A percentile compares a stretch with the other conserved stretches of the same genome.
phyloP scores from a whole-genome alignment of 2,113 vertebrate species.

The Platanista minor region DNA sequence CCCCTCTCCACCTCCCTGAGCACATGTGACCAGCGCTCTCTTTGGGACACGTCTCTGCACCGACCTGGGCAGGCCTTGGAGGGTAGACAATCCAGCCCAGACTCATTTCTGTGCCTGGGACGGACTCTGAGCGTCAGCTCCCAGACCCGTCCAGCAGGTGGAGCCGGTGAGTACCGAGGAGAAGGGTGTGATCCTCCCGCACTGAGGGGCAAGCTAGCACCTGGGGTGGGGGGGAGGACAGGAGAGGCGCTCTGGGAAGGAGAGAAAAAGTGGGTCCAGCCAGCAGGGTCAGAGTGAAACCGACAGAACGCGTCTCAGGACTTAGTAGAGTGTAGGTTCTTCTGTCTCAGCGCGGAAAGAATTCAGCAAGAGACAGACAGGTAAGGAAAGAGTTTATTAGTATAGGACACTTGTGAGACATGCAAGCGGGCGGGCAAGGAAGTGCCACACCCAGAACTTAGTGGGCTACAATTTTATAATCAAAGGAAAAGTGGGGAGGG shows the following conservation, averaged over 20 bases:
- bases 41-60: not conserved
- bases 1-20: fast-evolving
- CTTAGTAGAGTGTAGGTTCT: too few species aligned
- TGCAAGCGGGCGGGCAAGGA: too few species aligned
- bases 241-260: not conserved
- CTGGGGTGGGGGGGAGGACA: not conserved
- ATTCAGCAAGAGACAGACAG: too few species aligned
- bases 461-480: too few species aligned
- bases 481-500: too few species aligned
- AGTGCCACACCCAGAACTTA: too few species aligned
- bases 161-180: not conserved
- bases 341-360: too few species aligned
- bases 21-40: fast-evolving
- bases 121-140: not conserved
- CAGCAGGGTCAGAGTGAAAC: not conserved
- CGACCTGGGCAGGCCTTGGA: not conserved
- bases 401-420: too few species aligned
- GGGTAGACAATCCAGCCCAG: not conserved
- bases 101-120: not conserved
- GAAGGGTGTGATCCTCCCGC: not conserved
- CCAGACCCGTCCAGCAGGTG: not conserved
- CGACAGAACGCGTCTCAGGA: too few species aligned
- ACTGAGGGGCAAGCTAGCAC: not conserved
- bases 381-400: too few species aligned
- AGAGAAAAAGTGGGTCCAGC: not conserved